Conservation (phyloP, 1,140 invertebrate species). For the Calephelis nemesis region DNA sequence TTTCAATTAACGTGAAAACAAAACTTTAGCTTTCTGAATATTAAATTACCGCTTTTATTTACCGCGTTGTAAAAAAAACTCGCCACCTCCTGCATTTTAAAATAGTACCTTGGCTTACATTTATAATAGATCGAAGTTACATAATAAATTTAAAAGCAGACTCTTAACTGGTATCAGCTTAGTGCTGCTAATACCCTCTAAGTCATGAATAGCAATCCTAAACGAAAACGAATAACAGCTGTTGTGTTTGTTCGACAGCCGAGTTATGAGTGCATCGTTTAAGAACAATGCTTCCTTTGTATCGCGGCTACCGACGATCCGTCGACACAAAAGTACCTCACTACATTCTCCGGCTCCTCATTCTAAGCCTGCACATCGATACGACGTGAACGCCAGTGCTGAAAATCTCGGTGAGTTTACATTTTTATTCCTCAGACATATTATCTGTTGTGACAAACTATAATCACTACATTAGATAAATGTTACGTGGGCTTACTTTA, state of each 20-base stretch:
- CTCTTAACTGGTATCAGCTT: too few relatives aligned
- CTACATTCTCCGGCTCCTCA: constrained; percentile 84
- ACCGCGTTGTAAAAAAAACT: too few relatives aligned
- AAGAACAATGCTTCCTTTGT: constrained; percentile 95
- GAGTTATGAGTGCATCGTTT: constrained; percentile 86
- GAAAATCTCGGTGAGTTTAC: constrained; percentile 84
- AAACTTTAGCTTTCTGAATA: too few relatives aligned
- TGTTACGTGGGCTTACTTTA: constrained; percentile 27
- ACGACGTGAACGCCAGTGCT: constrained; percentile 85
- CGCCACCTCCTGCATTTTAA: too few relatives aligned
- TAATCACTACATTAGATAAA: constrained; percentile 16
- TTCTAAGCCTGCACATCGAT: constrained; percentile 81
- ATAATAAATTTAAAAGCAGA: too few relatives aligned
- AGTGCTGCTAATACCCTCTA: neutral
- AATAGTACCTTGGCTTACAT: too few relatives aligned
- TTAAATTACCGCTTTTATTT: too few relatives aligned
- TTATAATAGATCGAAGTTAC: too few relatives aligned
- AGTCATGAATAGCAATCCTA: constrained; percentile 1
- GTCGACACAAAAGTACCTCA: constrained; percentile 88
- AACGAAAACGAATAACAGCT: constrained; percentile 35
- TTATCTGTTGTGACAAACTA: constrained; percentile 7
- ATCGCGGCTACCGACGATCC: constrained; percentile 91
- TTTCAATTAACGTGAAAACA: too few relatives aligned
- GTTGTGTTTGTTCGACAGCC: constrained; percentile 70
- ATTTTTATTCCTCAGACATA: neutral